Percentiles rank a stretch among this genome's conserved stretches.
Conservation (phyloP, 1,140 invertebrate species). For the Drosophila micromelanica region DNA sequence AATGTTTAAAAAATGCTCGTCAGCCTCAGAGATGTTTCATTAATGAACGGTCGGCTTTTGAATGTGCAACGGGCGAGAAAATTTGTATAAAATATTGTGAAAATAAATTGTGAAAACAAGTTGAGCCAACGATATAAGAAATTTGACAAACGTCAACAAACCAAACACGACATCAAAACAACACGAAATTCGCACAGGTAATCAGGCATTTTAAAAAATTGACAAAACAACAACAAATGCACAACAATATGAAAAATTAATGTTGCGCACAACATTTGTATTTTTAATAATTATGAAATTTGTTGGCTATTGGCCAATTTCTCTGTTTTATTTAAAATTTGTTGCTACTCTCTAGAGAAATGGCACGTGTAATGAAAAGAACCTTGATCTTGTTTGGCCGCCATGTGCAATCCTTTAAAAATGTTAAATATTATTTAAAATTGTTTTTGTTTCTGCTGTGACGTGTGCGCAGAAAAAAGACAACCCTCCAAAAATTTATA, state of each 20-base stretch:
- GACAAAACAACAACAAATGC: slow-evolving; percentile 8
- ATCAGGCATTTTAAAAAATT: slow-evolving; percentile 14
- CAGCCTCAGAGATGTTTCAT: slow-evolving; percentile 47
- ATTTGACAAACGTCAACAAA: slow-evolving; percentile 24
- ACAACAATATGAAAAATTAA: slow-evolving; percentile 3
- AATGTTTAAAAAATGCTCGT: slow-evolving; percentile 54
- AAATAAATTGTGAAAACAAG: slow-evolving; percentile 28
- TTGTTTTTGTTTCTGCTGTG: neutral
- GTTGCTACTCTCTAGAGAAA: slow-evolving; percentile 15
- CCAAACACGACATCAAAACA: slow-evolving; percentile 28
- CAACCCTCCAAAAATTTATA: slow-evolving; percentile 18
- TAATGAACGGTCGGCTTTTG: slow-evolving; percentile 45
- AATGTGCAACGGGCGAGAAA: slow-evolving; percentile 38
- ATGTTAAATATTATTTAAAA: neutral
- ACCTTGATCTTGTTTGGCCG: slow-evolving; percentile 73
- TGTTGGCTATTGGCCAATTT: slow-evolving; percentile 67
- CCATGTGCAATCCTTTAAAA: slow-evolving; percentile 66
- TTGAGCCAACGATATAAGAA: slow-evolving; percentile 22
- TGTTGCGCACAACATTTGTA: slow-evolving; percentile 20
- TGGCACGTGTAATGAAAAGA: slow-evolving; percentile 43
- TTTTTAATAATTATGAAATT: slow-evolving; percentile 58
- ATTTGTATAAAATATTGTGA: slow-evolving; percentile 10
- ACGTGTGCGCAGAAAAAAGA: slow-evolving; percentile 13
- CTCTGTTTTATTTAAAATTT: slow-evolving; percentile 8
- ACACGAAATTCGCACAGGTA: slow-evolving; percentile 43